Conservation (phyloP, 2,113 vertebrate genomes). For the Carassius gibelio region DNA sequence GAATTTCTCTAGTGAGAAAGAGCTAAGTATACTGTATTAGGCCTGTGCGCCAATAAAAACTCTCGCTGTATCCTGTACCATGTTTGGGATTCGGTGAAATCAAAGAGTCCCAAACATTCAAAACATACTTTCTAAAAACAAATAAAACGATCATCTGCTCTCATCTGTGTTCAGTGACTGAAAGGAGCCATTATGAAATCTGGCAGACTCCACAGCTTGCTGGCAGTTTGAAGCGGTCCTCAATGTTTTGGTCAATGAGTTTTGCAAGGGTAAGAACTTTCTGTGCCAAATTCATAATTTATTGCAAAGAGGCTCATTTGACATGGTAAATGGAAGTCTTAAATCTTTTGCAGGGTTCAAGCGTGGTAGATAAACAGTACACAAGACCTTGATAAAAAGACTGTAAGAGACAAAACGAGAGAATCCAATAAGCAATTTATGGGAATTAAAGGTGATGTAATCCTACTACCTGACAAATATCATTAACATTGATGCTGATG, state of each 20-base stretch:
- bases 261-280: constrained; percentile 24
- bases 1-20: neutral
- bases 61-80: neutral
- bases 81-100: neutral
- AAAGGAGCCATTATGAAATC: constrained; percentile 28
- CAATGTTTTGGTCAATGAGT: constrained; percentile 30
- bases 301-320: constrained; percentile 49
- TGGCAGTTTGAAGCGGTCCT: constrained; percentile 30
- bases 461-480: neutral
- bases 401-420: neutral
- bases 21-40: neutral
- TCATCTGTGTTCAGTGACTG: constrained; percentile 26
- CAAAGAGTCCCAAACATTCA: neutral
- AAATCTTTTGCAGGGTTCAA: constrained; percentile 19
- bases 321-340: constrained; percentile 2
- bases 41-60: neutral
- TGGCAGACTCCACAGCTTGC: constrained; percentile 27
- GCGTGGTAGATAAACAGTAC: neutral
- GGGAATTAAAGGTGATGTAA: neutral
- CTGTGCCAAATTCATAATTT: constrained; percentile 46
- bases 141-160: neutral
- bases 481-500: neutral
- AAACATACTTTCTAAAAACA: neutral
- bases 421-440: neutral
- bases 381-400: constrained; percentile 15